Evolutionary conservation across 2,797 vertebrate species (phyloP).

Genomic region (Monodelphis domestica): DNA sequence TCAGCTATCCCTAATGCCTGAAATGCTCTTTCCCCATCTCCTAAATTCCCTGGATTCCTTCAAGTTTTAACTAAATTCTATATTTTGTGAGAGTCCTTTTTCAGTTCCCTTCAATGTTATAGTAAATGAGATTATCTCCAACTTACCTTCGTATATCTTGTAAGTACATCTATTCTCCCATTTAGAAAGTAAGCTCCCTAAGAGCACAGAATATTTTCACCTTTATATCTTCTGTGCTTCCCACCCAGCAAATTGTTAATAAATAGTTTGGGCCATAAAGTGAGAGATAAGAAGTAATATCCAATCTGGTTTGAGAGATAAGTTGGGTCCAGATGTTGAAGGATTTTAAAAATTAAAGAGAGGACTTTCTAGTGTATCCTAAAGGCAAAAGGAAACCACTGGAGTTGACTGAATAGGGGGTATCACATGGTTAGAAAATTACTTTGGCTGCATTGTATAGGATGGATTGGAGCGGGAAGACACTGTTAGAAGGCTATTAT

Average conservation of each 20-base stretch:
- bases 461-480: background rate
- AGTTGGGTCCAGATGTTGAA: background rate
- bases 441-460: background rate
- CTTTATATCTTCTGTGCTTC: background rate
- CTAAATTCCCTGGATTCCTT: background rate
- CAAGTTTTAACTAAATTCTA: background rate
- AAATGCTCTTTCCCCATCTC: background rate
- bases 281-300: background rate
- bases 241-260: background rate
- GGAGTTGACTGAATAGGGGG: background rate
- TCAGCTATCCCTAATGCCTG: background rate
- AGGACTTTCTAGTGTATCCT: background rate
- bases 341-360: background rate
- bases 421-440: background rate
- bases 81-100: background rate
- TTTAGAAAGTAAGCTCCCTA: background rate
- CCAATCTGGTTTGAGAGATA: background rate
- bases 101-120: background rate
- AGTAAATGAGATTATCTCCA: background rate
- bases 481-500: background rate
- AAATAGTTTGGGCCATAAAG: background rate
- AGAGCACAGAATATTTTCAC: background rate
- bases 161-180: background rate
- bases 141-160: background rate
- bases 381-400: background rate